Evolutionary conservation across 2,797 vertebrate genomes (phyloP).

Genomic region (Cheirogaleus major): DNA sequence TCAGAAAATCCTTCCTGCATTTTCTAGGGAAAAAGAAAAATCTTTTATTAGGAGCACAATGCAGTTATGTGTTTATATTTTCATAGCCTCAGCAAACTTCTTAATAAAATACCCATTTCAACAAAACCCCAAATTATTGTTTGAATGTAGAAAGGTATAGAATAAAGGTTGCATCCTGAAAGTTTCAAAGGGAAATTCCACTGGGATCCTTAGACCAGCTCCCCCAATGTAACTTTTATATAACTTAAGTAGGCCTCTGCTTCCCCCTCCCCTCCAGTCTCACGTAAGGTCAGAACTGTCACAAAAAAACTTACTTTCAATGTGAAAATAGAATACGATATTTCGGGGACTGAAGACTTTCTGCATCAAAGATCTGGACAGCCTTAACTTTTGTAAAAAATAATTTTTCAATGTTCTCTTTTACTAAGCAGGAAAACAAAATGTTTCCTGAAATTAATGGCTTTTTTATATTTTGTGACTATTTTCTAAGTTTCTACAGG

Average conservation of each 20-base stretch:
- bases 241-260: conserved; percentile 44
- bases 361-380: conserved; percentile 84
- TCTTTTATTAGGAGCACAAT: neutral
- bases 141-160: conserved; percentile 68
- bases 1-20: conserved; percentile 15
- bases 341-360: conserved; percentile 71
- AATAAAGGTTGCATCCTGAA: conserved; percentile 15
- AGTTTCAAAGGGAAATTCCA: conserved; percentile 60
- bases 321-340: conserved; percentile 68
- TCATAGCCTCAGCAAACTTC: conserved; percentile 54
- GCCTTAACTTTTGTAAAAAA: conserved; percentile 89
- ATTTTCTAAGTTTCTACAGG: conserved; percentile 86
- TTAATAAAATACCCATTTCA: neutral
- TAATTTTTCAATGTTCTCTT: conserved; percentile 82
- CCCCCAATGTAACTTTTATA: conserved; percentile 55
- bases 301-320: conserved; percentile 61
- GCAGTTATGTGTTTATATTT: neutral
- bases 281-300: conserved; percentile 56
- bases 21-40: conserved; percentile 31
- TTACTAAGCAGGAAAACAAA: conserved; percentile 77
- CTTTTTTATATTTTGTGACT: conserved; percentile 86
- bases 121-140: neutral
- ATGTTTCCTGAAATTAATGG: conserved; percentile 67
- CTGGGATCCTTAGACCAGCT: neutral
- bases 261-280: neutral